phyloP scores from a whole-genome alignment of 2,888 invertebrate genomes.

The Callimorpha dominula region DNA sequence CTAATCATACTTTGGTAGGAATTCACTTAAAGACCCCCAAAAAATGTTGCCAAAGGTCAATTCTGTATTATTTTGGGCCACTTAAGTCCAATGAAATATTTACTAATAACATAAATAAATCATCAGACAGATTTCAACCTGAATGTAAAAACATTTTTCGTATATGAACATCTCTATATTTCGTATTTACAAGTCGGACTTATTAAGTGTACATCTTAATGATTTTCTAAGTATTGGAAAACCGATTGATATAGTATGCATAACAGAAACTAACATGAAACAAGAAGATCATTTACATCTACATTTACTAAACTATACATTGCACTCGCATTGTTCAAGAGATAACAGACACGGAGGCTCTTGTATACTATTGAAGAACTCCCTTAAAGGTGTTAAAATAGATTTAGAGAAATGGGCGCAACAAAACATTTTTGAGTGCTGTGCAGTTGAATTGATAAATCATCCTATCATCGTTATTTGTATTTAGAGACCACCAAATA shows the following conservation, averaged over 20 bases:
- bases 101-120: too few species aligned
- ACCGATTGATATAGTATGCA: background rate
- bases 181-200: background rate
- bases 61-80: too few species aligned
- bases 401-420: background rate
- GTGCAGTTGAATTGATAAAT: constrained; percentile 2
- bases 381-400: background rate
- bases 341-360: background rate
- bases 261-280: background rate
- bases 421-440: background rate
- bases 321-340: background rate
- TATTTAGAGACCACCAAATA: too few species aligned
- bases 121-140: too few species aligned
- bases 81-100: too few species aligned
- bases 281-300: background rate
- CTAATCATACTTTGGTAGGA: too few species aligned
- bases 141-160: too few species aligned
- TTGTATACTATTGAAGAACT: background rate
- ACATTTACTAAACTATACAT: background rate
- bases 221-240: background rate
- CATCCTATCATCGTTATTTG: too few species aligned
- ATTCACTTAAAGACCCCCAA: too few species aligned
- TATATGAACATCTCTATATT: too few species aligned
- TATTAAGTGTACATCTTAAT: background rate
- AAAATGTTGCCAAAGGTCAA: too few species aligned